phyloP scores from a whole-genome alignment of 2,113 vertebrate genomes.

The Prinia subflava region DNA sequence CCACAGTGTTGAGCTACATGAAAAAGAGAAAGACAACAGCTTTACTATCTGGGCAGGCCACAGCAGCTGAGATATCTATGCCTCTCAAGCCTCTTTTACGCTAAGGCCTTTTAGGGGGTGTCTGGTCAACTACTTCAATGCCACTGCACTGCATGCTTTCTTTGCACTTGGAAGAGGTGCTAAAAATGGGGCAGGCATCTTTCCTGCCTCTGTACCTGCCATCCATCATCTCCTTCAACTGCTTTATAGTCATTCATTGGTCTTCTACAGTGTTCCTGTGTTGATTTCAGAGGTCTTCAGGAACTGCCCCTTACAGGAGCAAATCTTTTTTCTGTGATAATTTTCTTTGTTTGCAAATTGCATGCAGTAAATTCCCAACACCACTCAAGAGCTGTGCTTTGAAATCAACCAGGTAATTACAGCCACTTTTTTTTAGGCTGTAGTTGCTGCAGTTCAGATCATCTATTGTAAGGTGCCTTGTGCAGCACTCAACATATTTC shows the following conservation, averaged over 20 bases:
- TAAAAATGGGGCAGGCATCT: neutral
- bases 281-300: neutral
- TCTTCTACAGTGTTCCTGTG: neutral
- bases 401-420: neutral
- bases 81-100: neutral
- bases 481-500: neutral
- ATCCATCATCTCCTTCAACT: neutral
- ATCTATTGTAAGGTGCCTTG: neutral
- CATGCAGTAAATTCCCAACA: neutral
- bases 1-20: conserved; percentile 73
- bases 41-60: neutral
- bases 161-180: neutral
- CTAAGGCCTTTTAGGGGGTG: neutral
- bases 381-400: neutral
- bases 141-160: neutral
- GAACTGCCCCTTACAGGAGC: neutral
- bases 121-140: neutral
- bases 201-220: neutral
- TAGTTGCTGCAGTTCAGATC: neutral
- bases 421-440: neutral
- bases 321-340: neutral
- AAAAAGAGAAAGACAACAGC: neutral
- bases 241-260: neutral
- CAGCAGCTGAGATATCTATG: neutral
- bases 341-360: neutral